These are phyloP conservation scores for Dicentrarchus labrax DNA, from an alignment of 2,113 vertebrate genomes.

Conservation along the genomic window DNA sequence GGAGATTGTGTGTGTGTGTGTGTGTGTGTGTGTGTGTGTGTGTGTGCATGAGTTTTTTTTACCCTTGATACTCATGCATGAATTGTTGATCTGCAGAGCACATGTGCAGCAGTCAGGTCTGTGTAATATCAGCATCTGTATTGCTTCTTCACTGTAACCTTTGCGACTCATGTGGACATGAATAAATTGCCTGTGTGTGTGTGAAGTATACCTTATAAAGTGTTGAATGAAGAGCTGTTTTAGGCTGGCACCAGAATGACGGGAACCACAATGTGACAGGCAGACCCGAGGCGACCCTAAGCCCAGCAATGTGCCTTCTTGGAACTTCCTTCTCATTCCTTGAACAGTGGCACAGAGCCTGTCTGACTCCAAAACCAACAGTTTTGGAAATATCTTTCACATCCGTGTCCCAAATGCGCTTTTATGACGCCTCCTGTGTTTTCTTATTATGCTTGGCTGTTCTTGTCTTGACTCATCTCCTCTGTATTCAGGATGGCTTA, in stretches of 20 bases:
- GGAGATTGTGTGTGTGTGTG: conserved; percentile 28
- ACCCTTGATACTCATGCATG: not conserved
- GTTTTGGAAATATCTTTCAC: conserved; percentile 58
- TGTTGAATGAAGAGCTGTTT: conserved; percentile 58
- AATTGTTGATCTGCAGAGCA: conserved; percentile 51
- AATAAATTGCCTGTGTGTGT: conserved; percentile 28
- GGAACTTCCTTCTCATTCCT: conserved; percentile 66
- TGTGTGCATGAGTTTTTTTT: conserved; percentile 26
- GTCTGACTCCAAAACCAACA: conserved; percentile 64
- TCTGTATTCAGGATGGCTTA: conserved; percentile 28
- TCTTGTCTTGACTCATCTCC: conserved; percentile 51
- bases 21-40: not conserved
- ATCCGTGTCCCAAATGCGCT: conserved; percentile 61
- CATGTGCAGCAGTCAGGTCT: conserved; percentile 53
- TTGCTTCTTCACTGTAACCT: conserved; percentile 38
- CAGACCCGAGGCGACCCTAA: conserved; percentile 53
- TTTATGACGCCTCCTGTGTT: conserved; percentile 48
- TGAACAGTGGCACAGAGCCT: conserved; percentile 13
- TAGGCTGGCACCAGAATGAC: conserved; percentile 45
- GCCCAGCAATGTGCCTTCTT: conserved; percentile 58
- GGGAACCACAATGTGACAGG: conserved; percentile 60
- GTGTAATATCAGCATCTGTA: conserved; percentile 57
- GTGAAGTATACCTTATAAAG: conserved; percentile 20
- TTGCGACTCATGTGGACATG: conserved; percentile 33
- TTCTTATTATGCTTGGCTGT: conserved; percentile 46